Evolutionary conservation across 2,888 invertebrate species (phyloP), one percentile per base, ranked within the genome.

Genomic region (Pherbina coryleti): DNA sequence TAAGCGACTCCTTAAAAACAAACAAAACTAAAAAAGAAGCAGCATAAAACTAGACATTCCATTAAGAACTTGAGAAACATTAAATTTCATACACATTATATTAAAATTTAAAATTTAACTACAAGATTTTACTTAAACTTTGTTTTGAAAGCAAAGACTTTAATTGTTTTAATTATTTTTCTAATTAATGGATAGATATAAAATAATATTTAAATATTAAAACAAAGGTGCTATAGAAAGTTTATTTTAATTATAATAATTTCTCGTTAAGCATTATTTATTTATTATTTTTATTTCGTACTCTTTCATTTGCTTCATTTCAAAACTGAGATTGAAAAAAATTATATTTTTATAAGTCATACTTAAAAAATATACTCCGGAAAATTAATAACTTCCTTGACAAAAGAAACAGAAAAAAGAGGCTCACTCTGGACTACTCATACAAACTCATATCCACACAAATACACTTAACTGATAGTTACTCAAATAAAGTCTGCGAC

Each of bases 141-240:
- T 69, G 51, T 51, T 22, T 64, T 34, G 49, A 19, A 19, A 69
- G 9, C n/a, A 57, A 55, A 34, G 37, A 49, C 7, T 51, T 49
- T 5, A 31, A 69, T 44, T 44, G 28, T 37, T 25, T 25, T 37
- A 34, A n/a, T 44, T 5, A 22, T 37, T 69, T 69, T 28, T 49
- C 25, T 49, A 69, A 53, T 69, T 69, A 51, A 51, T 49, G 49
- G 19, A 19, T 49, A 67, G 19, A 19, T 67, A 60, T 51, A 25
- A 25, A 67, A 19, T 51, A 70, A 14, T 37, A 31, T 19, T 57
- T 57, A 55, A 55, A 71, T 44, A 57, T 53, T 66, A 67, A 75
- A 75, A 75, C 75, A 87, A 87, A 88, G 85, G 85, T 87, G 87
- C 86, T 87, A 87, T 87, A 87, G 86, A 86, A 85, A 84, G 85